A percentile compares a stretch with the other conserved stretches of the same genome.
Evolutionary conservation across 1,140 invertebrate genomes (phyloP).

Genomic region (Heliconius himera): DNA sequence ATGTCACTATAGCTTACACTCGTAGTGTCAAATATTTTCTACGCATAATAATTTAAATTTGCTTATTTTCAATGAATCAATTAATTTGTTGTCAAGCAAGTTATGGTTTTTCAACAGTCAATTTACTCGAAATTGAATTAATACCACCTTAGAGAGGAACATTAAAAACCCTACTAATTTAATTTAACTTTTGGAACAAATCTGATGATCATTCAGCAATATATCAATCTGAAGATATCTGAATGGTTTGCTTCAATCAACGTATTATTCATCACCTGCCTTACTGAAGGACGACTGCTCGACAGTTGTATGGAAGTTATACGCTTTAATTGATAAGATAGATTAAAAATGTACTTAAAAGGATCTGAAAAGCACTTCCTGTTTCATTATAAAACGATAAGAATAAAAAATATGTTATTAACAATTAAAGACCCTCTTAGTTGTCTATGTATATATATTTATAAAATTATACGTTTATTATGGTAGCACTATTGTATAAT

Average conservation of each 20-base stretch:
- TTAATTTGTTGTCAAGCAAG: not conserved
- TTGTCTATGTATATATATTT: no score
- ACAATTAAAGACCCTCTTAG: not conserved
- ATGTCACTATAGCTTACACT: not conserved
- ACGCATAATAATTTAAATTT: not conserved
- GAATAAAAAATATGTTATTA: not conserved
- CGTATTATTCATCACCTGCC: slow-evolving; percentile 30
- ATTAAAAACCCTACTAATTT: not conserved
- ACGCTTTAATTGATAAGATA: slow-evolving; percentile 2
- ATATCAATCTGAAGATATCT: not conserved
- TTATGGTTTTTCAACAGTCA: not conserved
- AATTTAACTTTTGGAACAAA: not conserved
- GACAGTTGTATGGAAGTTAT: slow-evolving; percentile 20
- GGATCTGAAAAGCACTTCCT: slow-evolving; percentile 1
- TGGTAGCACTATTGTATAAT: no score
- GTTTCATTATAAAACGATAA: not conserved
- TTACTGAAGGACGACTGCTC: slow-evolving; percentile 14
- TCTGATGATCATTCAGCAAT: not conserved
- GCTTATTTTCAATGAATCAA: not conserved
- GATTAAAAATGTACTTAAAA: slow-evolving; percentile 7
- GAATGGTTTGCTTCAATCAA: slow-evolving; percentile 18
- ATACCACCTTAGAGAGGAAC: not conserved
- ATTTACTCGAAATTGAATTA: not conserved
- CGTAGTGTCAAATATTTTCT: not conserved
- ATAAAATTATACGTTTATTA: no score